Base-by-base conservation (phyloP, 2,888 invertebrate genomes). In the Ophion ventricosus region DNA sequence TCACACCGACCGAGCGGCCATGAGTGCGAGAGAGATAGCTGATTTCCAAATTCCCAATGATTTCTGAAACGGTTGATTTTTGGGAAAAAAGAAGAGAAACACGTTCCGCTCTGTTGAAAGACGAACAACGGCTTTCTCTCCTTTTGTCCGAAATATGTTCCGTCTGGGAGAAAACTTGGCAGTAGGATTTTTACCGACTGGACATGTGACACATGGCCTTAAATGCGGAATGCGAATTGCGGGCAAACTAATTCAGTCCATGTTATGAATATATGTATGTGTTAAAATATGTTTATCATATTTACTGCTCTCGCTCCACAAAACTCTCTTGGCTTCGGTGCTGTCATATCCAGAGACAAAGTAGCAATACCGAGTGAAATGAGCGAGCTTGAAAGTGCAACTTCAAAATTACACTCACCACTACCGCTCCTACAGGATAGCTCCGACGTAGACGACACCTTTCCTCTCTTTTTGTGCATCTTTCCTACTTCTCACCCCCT, bases 401-500 rank as follows among this genome's bases (percentile, higher is more conserved):
- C 70, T 84, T 74, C 29, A 82, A 84, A 82, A 82, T 83, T 75
- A 66, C 40, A 54, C 66, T 73, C 72, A 35, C 35, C 66, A 23
- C 54, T 20, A 20, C 80, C 11, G 11, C 54, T n/a, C 43, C 70
- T 29, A 56, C 72, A 70, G 69, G 74, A 82, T 70, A 84, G 74
- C 64, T 56, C 64, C 43, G 35, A 40, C 78, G 25, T 20, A 8
- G 29, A 26, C 74, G 20, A 23, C 49, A 17, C 17, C 7, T 26
- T 7, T 20, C 26, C 54, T 56, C 23, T 14, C 17, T 7, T n/a
- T 40, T 2, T 10, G 20, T 10, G 11, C 1, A 2, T 43, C 14
- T 43, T 11, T 43, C 43, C 11, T 11, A 2, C 43, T 43, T 11
- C 1, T 11, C 8, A 43, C 11, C 11, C 11, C 11, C 1, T 43